phyloP scores from a whole-genome alignment of 2,797 vertebrate species.

The Sebastes variabilis region DNA sequence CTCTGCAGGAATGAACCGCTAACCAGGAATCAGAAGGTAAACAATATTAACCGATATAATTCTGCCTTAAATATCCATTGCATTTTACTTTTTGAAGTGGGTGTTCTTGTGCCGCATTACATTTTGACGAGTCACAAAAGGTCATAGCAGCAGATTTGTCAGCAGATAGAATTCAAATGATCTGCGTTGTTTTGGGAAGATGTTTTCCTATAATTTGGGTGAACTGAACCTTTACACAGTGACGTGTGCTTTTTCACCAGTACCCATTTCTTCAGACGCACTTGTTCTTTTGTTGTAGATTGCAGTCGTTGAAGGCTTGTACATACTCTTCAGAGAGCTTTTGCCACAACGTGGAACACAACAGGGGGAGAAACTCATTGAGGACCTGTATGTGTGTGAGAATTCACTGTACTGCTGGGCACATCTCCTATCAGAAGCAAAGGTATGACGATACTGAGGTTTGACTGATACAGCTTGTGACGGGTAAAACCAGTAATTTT shows the following conservation, averaged over 20 bases:
- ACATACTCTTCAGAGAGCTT: constrained; percentile 72
- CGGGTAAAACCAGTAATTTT: not conserved
- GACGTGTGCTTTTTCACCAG: not conserved
- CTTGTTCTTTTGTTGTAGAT: constrained; percentile 51
- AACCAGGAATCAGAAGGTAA: constrained; percentile 68
- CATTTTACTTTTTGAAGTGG: too few species aligned
- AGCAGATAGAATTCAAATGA: not conserved
- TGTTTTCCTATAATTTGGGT: not conserved
- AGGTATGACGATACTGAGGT: constrained; percentile 35
- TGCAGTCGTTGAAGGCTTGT: constrained; percentile 72
- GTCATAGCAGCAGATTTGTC: not conserved
- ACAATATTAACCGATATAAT: not conserved
- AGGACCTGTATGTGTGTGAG: constrained; percentile 71
- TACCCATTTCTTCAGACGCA: rapidly evolving
- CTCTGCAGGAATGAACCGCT: constrained; percentile 39
- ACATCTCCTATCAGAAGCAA: constrained; percentile 38
- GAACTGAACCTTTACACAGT: not conserved
- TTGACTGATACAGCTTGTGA: not conserved
- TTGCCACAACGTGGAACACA: constrained; percentile 47
- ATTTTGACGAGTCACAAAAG: too few species aligned
- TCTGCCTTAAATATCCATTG: too few species aligned
- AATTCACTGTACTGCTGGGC: constrained; percentile 72
- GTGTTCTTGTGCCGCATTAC: too few species aligned
- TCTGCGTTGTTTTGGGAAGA: not conserved
- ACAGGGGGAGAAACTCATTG: constrained; percentile 35